These are phyloP conservation scores for Leptopilina clavipes DNA, from an alignment of 1,140 invertebrate genomes.

Conservation along the genomic window DNA sequence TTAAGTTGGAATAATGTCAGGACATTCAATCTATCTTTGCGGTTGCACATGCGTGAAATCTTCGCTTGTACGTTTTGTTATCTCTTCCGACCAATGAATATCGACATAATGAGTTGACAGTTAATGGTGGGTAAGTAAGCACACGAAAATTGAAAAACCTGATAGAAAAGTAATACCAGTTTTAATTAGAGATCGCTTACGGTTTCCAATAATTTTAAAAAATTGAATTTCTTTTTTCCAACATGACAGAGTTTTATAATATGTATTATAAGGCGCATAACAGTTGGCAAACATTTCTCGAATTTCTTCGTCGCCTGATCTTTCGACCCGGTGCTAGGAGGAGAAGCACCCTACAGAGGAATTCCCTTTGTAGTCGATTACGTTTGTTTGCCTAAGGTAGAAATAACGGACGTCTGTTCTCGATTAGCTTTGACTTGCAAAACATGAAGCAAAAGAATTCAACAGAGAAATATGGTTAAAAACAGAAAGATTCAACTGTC, in stretches of 20 bases:
- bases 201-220: no score
- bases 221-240: no score
- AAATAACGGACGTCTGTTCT: slow-evolving; percentile 19
- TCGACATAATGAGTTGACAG: slow-evolving; percentile 23
- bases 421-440: slow-evolving; percentile 22
- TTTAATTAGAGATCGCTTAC: no score
- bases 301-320: slow-evolving; percentile 12
- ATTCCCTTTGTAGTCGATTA: slow-evolving; percentile 38
- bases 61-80: slow-evolving; percentile 61
- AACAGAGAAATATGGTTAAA: slow-evolving; percentile 9
- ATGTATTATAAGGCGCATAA: background rate
- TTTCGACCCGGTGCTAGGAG: slow-evolving; percentile 16
- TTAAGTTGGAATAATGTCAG: slow-evolving; percentile 41
- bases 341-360: slow-evolving; percentile 33
- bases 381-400: slow-evolving; percentile 41
- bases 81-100: slow-evolving; percentile 49
- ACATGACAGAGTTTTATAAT: no score
- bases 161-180: no score
- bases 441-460: slow-evolving; percentile 18
- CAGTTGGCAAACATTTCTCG: slow-evolving; percentile 1
- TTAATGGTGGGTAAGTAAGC: background rate
- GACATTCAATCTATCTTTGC: slow-evolving; percentile 58
- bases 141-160: no score
- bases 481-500: slow-evolving; percentile 23
- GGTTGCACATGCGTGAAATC: slow-evolving; percentile 66